Evolutionary conservation across 1,140 invertebrate genomes (phyloP).

Genomic region (Bathynomus jamesi): DNA sequence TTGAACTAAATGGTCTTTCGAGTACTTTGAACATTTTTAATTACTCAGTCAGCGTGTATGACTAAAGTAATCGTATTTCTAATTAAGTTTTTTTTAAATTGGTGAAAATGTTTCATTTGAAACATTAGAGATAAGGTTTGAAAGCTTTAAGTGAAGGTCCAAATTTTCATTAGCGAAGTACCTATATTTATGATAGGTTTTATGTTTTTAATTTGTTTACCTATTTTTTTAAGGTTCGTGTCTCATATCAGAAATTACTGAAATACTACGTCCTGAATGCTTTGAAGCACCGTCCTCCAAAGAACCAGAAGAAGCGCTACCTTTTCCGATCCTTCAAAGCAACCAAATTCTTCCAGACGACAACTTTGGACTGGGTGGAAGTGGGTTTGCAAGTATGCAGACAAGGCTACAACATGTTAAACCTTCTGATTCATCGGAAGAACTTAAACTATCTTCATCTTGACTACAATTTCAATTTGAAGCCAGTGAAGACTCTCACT

Average conservation of each 20-base stretch:
- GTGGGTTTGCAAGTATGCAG: constrained; percentile 91
- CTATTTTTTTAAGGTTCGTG: constrained; percentile 64
- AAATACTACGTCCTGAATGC: constrained; percentile 99
- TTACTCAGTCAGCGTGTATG: too few species aligned
- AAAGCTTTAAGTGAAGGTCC: too few species aligned
- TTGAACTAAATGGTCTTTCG: too few species aligned
- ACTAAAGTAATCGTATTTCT: too few species aligned
- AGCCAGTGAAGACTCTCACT: constrained; percentile 97
- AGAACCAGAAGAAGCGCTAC: constrained; percentile 97
- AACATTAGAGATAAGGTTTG: too few species aligned
- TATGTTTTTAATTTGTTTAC: too few species aligned
- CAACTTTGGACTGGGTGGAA: constrained; percentile 98
- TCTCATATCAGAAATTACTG: constrained; percentile 96
- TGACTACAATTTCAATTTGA: constrained; percentile 99
- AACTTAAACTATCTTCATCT: constrained; percentile 99
- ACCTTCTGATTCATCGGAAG: constrained; percentile 96
- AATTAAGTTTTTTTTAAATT: too few species aligned
- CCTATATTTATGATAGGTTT: too few species aligned
- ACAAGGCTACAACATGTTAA: constrained; percentile 99
- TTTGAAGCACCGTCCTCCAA: constrained; percentile 91
- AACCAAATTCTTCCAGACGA: constrained; percentile 99
- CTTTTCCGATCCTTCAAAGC: constrained; percentile 98
- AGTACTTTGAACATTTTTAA: too few species aligned
- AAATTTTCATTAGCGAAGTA: too few species aligned
- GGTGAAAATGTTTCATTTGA: too few species aligned